phyloP scores from a whole-genome alignment of 30 jellyfish, hydroid and myxozoan species.

The Turritopsis dohrnii region DNA sequence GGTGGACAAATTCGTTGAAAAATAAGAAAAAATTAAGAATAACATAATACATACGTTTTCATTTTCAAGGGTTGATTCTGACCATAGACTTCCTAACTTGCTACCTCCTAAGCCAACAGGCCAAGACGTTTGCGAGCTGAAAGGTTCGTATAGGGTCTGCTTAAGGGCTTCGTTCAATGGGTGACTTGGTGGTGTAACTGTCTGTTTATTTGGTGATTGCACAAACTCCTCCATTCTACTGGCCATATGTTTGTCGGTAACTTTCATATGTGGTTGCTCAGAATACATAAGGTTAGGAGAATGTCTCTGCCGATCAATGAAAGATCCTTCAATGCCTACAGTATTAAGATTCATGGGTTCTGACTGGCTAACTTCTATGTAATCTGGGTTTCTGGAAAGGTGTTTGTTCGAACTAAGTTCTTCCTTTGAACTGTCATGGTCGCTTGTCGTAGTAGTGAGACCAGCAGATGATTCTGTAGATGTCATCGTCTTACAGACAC shows the following conservation, averaged over 20 bases:
- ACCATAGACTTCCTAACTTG: conserved; percentile 22
- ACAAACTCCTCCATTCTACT: not conserved
- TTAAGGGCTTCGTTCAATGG: conserved; percentile 15
- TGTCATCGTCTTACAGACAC: not conserved
- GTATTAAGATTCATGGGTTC: not conserved
- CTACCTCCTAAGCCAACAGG: conserved; percentile 37
- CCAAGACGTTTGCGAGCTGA: conserved; percentile 62
- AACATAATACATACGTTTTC: conserved; percentile 17
- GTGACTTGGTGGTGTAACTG: not conserved
- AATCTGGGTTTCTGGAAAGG: not conserved
- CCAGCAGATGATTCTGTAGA: not conserved
- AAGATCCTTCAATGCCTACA: not conserved
- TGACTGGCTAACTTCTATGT: not conserved
- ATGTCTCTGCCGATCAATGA: not conserved
- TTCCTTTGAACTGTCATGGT: not conserved
- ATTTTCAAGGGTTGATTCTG: conserved; percentile 41
- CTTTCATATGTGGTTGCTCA: not conserved
- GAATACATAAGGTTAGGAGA: not conserved
- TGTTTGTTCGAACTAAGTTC: not conserved
- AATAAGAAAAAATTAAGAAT: too few relatives aligned
- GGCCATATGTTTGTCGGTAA: not conserved
- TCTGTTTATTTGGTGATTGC: not conserved
- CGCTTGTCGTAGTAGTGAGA: not conserved
- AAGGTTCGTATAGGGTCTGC: conserved; percentile 48
- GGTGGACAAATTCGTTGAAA: too few relatives aligned